Conservation (phyloP, 2,797 vertebrate genomes). For the Micromesistius poutassou region DNA sequence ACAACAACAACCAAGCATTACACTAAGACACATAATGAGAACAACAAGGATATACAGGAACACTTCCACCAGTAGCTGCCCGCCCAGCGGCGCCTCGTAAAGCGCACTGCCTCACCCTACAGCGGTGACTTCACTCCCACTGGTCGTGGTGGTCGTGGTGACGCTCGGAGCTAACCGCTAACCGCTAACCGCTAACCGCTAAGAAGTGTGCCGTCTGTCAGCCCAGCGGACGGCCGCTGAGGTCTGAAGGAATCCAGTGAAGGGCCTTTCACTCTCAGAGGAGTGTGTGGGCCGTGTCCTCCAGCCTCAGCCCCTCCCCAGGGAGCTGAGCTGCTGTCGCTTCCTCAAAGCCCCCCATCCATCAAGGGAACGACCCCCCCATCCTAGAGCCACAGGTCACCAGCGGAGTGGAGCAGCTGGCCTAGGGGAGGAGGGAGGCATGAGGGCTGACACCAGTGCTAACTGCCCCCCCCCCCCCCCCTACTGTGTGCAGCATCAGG, state of each 20-base stretch:
- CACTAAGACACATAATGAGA: neutral
- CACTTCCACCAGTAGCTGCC: too few species aligned
- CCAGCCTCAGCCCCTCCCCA: constrained; percentile 34
- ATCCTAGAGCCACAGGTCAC: constrained; percentile 44
- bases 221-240: constrained; percentile 25
- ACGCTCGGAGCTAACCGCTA: neutral
- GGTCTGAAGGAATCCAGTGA: constrained; percentile 52
- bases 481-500: constrained; percentile 60
- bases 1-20: too few species aligned
- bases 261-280: constrained; percentile 48
- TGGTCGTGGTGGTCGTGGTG: neutral
- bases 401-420: constrained; percentile 62
- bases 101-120: neutral
- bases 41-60: neutral
- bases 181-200: neutral
- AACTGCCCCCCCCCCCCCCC: constrained; percentile 45
- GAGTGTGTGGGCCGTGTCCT: constrained; percentile 50
- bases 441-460: constrained; percentile 53
- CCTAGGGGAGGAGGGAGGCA: constrained; percentile 52
- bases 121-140: neutral
- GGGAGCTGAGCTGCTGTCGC: constrained; percentile 59
- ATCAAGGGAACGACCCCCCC: constrained; percentile 42
- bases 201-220: constrained; percentile 42
- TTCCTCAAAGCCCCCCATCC: constrained; percentile 72
- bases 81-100: too few species aligned